phyloP scores from a whole-genome alignment of 2,888 invertebrate species.

The Troilus luridus region DNA sequence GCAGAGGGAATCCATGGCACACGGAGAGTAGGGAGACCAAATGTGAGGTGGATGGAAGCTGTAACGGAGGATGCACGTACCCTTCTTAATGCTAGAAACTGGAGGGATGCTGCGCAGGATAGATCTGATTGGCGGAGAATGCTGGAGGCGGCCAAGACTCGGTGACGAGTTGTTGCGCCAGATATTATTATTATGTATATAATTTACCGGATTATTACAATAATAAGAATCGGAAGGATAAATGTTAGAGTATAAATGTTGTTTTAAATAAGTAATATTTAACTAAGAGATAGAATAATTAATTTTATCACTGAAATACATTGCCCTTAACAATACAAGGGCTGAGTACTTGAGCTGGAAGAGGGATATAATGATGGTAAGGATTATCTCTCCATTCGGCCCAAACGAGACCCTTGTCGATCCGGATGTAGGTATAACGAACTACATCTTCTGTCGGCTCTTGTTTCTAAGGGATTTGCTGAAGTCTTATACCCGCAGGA shows the following conservation, averaged over 20 bases:
- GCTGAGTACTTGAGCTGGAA: background rate
- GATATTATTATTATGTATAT: no score
- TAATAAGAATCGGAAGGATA: no score
- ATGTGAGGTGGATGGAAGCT: no score
- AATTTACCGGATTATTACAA: no score
- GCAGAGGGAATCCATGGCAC: no score
- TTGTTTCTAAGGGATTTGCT: constrained; percentile 15
- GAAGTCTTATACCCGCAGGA: background rate
- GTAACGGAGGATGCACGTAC: no score
- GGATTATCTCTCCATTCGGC: constrained; percentile 12
- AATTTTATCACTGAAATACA: background rate
- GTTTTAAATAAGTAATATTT: background rate
- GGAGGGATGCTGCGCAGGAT: no score
- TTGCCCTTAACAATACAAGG: background rate
- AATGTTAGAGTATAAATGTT: background rate
- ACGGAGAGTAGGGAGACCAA: no score
- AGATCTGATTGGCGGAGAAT: no score
- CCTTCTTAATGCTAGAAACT: no score
- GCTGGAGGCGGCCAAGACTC: no score
- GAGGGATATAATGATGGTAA: constrained; percentile 37
- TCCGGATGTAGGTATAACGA: constrained; percentile 34
- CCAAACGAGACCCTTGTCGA: constrained; percentile 41
- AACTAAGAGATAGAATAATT: background rate
- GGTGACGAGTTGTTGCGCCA: no score
- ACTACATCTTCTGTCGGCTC: constrained; percentile 25